Base-by-base conservation (phyloP, 2,113 vertebrate genomes). In the Perognathus longimembris region DNA sequence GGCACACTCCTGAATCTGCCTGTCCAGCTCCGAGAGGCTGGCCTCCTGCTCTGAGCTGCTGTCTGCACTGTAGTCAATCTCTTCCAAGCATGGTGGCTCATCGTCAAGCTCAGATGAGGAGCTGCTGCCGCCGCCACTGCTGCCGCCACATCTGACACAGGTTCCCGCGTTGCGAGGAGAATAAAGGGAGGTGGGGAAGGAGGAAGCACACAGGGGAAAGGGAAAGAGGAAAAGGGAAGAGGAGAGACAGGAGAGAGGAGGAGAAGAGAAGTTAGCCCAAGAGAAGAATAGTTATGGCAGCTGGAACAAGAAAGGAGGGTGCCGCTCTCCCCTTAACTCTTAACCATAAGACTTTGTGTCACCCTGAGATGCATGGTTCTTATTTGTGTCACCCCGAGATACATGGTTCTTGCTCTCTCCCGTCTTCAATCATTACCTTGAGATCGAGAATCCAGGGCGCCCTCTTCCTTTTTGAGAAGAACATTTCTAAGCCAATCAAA, bases 51-150 rank as follows among this genome's bases (percentile, higher is more conserved):
- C 97, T 5, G 96, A 98, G 94, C 95, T 97, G 88, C 96, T 97
- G 80, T 98, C 97, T 50, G 96, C 88, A 22, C 96, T 96, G 70
- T 99, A 99, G 96, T 99, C 98, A 0, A 99, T 98, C 90, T 99
- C 98, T 95, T 99, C 99, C 24, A 90, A 88, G 83, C 98, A 99
- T 0, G 98, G 98, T n/a, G 99, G 99, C 91, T 99, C 99, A 1
- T 99, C 99, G 0, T 99, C 99, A 61, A 93, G 88, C 42, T 98
- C 98, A 26, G 82, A 42, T 18, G 88, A 54, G 90, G 69, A 81
- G 91, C 50, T 96, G 92, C 79, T 96, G 93, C 89, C 89, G 32
- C 73, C 94, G 92, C 97, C 97, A 96, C 95, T 94, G 73, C 84
- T 1, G 57, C 87, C 73, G 89, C 66, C 50, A 67, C 92, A 70